Conservation (phyloP, 2,888 invertebrate species). For the Caenorhabditis angaria region DNA sequence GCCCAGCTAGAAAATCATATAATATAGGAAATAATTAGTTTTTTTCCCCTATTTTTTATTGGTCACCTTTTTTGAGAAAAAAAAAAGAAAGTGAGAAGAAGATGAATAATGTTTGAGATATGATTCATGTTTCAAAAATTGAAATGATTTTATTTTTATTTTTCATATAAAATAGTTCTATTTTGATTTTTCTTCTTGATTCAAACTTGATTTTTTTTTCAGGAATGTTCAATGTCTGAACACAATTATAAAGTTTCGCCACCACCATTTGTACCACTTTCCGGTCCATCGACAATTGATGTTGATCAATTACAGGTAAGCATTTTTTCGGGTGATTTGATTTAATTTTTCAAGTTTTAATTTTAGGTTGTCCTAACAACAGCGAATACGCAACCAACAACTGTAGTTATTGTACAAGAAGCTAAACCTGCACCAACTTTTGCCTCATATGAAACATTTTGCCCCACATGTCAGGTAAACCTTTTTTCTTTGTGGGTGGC, state of each 20-base stretch:
- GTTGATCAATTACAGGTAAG: conserved; percentile 29
- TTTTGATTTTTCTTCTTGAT: too few species aligned
- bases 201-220: conserved; percentile 7
- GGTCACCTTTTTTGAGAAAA: too few species aligned
- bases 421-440: conserved; percentile 53
- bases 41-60: too few species aligned
- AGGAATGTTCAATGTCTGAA: conserved; percentile 42
- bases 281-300: conserved; percentile 34
- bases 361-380: conserved; percentile 17
- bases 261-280: conserved; percentile 56
- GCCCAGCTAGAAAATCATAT: too few species aligned
- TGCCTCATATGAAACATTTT: conserved; percentile 50
- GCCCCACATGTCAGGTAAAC: conserved; percentile 55
- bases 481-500: too few species aligned
- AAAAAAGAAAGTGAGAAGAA: too few species aligned
- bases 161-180: too few species aligned
- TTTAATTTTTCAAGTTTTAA: not conserved
- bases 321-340: not conserved
- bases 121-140: too few species aligned
- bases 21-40: too few species aligned
- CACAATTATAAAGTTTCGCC: conserved; percentile 53
- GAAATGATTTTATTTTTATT: too few species aligned
- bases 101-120: too few species aligned
- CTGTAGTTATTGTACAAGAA: conserved; percentile 43
- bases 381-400: conserved; percentile 16